These are phyloP conservation scores for Clepsis dumicolana DNA, from an alignment of 2,888 invertebrate genomes.

Conservation along the genomic window DNA sequence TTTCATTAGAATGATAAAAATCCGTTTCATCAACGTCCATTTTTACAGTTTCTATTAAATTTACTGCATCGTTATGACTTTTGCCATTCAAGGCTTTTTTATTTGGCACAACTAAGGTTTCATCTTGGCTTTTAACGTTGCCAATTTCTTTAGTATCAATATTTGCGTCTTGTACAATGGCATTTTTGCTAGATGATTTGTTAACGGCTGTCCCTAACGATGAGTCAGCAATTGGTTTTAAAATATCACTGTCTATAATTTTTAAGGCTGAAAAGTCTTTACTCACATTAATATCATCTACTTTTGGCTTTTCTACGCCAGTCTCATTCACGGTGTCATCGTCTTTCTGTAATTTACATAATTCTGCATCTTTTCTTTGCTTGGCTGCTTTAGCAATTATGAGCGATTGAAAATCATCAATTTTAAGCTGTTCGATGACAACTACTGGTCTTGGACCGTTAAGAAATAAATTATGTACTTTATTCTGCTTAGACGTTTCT, in stretches of 20 bases:
- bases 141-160: not conserved
- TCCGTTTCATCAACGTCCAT: slow-evolving; percentile 6
- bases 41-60: not conserved
- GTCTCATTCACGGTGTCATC: not conserved
- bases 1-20: not conserved
- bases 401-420: slow-evolving; percentile 11
- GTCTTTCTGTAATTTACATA: not conserved
- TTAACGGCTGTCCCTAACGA: not conserved
- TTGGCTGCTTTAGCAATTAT: slow-evolving; percentile 8
- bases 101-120: not conserved
- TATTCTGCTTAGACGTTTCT: not conserved
- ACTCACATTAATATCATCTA: not conserved
- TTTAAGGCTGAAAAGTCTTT: not conserved
- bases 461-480: not conserved
- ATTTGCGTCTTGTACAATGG: not conserved
- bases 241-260: not conserved
- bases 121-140: not conserved
- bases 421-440: slow-evolving; percentile 24
- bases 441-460: slow-evolving; percentile 19
- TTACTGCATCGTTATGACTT: not conserved
- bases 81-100: not conserved
- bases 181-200: not conserved
- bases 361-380: not conserved
- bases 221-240: not conserved
- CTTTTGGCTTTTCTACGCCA: not conserved